phyloP scores from a whole-genome alignment of 2,797 vertebrate genomes.

The Oreonectes daqikongensis region DNA sequence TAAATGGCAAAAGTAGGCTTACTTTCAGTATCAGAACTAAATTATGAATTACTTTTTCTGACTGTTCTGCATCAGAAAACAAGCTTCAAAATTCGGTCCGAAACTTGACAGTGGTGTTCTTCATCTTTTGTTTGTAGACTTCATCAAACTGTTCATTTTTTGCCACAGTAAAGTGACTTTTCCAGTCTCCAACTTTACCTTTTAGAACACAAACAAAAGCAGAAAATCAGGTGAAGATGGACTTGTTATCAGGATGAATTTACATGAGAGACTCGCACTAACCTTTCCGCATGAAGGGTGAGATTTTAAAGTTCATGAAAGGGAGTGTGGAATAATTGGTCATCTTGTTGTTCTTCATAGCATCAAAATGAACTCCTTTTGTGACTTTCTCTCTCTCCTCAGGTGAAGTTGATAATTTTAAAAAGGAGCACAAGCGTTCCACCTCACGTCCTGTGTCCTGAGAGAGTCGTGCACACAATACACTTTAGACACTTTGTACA shows the following conservation, averaged over 20 bases:
- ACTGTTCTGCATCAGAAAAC: background rate
- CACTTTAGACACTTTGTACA: background rate
- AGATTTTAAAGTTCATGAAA: constrained; percentile 75
- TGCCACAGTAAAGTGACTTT: constrained; percentile 68
- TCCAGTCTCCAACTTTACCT: constrained; percentile 77
- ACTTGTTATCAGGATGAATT: background rate
- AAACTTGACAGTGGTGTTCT: constrained; percentile 20
- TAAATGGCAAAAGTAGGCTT: too few relatives aligned
- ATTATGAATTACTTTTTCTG: background rate
- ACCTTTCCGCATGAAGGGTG: constrained; percentile 90
- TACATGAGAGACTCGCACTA: background rate
- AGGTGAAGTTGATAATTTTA: constrained; percentile 69
- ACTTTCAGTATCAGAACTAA: too few relatives aligned
- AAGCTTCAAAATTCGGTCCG: background rate
- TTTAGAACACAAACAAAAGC: constrained; percentile 15
- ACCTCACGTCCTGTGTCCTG: constrained; percentile 81
- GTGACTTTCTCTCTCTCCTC: constrained; percentile 68
- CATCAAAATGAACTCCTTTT: constrained; percentile 72
- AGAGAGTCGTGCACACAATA: background rate
- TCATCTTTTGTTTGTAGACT: constrained; percentile 52
- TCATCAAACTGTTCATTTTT: constrained; percentile 59
- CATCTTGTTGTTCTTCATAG: constrained; percentile 82
- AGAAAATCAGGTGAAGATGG: background rate
- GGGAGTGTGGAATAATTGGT: constrained; percentile 73
- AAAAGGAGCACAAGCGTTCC: constrained; percentile 74